These are phyloP conservation scores for Bagarius yarrelli DNA, from an alignment of 2,113 vertebrate genomes.

Conservation along the genomic window DNA sequence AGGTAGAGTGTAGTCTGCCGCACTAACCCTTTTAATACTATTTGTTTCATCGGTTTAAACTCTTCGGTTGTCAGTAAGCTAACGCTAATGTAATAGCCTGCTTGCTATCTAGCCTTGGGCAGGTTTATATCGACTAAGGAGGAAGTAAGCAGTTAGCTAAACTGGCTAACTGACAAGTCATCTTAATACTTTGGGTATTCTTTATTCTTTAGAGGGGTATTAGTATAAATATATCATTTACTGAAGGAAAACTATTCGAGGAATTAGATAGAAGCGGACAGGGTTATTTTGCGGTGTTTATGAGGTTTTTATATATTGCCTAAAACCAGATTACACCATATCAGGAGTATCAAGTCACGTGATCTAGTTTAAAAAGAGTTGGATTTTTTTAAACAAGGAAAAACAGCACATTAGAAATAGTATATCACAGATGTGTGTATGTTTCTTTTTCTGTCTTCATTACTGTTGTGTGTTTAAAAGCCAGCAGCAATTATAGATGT, in stretches of 20 bases:
- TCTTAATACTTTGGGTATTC: neutral
- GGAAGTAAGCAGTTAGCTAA: constrained; percentile 21
- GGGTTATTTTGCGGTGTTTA: too few relatives aligned
- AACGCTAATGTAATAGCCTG: neutral
- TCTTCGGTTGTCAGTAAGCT: neutral
- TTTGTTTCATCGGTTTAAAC: neutral
- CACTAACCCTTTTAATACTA: neutral
- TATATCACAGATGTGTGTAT: neutral
- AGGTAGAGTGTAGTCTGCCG: neutral
- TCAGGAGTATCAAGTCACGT: too few relatives aligned
- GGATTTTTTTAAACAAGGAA: too few relatives aligned
- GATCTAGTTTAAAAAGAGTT: too few relatives aligned
- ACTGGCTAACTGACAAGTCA: neutral
- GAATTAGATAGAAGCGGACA: too few relatives aligned
- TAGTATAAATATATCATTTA: too few relatives aligned
- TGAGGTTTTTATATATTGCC: too few relatives aligned
- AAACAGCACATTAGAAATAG: too few relatives aligned
- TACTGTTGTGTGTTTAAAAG: constrained; percentile 8
- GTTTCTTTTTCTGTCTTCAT: neutral
- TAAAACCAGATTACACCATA: too few relatives aligned
- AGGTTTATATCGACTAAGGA: neutral
- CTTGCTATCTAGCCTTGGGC: neutral
- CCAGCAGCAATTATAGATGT: constrained; percentile 45
- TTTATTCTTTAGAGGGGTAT: neutral
- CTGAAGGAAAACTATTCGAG: too few relatives aligned